phyloP scores from a whole-genome alignment of 1,140 invertebrate species.

The Diachasmimorpha longicaudata region DNA sequence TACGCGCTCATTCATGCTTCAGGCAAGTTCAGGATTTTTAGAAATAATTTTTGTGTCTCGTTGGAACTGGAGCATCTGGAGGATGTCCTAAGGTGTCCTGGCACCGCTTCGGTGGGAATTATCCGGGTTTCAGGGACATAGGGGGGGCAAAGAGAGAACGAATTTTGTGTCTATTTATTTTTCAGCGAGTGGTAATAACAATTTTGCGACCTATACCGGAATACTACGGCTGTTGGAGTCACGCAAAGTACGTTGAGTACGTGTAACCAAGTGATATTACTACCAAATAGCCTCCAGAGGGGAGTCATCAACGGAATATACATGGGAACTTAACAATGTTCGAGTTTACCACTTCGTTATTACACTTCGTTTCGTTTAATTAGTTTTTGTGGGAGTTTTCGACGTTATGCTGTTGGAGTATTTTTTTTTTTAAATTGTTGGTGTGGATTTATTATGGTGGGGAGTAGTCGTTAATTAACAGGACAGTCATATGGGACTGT shows the following conservation, averaged over 20 bases:
- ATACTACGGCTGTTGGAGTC: background rate
- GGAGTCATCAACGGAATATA: background rate
- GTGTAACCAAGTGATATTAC: constrained; percentile 4
- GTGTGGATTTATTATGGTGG: background rate
- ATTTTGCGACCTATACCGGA: background rate
- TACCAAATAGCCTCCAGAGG: background rate
- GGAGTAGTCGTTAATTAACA: too few species aligned
- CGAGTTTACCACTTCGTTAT: background rate
- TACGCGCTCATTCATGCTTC: background rate
- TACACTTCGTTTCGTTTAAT: background rate
- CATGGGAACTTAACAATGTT: background rate
- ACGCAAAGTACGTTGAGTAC: background rate
- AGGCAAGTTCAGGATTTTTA: background rate
- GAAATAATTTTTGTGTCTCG: background rate
- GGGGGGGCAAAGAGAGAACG: background rate
- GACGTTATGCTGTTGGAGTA: too few species aligned
- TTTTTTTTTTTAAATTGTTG: background rate
- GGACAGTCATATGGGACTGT: too few species aligned
- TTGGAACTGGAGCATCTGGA: too few species aligned
- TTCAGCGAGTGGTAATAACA: background rate
- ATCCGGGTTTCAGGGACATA: background rate
- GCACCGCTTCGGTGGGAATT: background rate
- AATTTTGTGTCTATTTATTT: background rate
- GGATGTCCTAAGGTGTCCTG: too few species aligned
- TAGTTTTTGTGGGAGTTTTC: background rate